A percentile compares a stretch with the other conserved stretches of the same genome.
phyloP scores from a whole-genome alignment of 2,888 invertebrate species.

The Spodoptera littoralis region DNA sequence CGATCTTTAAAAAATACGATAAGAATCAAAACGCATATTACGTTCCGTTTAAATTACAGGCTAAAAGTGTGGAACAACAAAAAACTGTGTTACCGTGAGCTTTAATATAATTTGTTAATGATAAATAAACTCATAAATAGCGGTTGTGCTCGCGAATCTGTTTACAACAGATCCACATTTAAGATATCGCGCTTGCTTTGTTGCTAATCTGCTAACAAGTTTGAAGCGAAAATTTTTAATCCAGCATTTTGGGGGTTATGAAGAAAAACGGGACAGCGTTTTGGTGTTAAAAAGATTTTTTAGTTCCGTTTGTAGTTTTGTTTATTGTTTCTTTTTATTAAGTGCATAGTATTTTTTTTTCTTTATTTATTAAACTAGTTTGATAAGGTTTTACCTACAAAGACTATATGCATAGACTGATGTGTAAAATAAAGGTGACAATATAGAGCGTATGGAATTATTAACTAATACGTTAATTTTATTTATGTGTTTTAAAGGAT shows the following conservation, averaged over 20 bases:
- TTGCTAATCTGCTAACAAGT: constrained; percentile 88
- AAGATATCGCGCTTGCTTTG: constrained; percentile 87
- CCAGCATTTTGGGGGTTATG: constrained; percentile 78
- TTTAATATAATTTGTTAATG: constrained; percentile 89
- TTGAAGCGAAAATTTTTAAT: constrained; percentile 87
- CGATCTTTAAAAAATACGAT: constrained; percentile 74
- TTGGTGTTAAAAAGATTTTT: constrained; percentile 45
- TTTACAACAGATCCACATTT: constrained; percentile 88
- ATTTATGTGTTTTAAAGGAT: no score
- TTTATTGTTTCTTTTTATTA: neutral
- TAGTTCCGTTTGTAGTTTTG: constrained; percentile 29
- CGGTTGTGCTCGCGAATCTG: constrained; percentile 85
- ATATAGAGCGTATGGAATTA: no score
- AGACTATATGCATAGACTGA: neutral
- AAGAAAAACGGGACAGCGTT: constrained; percentile 72
- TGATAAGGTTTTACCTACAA: neutral
- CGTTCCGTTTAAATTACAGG: constrained; percentile 68
- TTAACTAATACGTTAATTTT: no score
- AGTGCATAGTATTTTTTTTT: neutral
- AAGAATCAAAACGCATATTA: constrained; percentile 75
- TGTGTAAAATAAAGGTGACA: no score
- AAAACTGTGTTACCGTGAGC: constrained; percentile 80
- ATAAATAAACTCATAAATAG: constrained; percentile 89
- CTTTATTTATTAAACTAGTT: neutral
- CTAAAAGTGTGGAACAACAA: constrained; percentile 74